Evolutionary conservation across 2,797 vertebrate genomes (phyloP), one percentile per base, ranked within the genome.

Genomic region (Xenops minutus): DNA sequence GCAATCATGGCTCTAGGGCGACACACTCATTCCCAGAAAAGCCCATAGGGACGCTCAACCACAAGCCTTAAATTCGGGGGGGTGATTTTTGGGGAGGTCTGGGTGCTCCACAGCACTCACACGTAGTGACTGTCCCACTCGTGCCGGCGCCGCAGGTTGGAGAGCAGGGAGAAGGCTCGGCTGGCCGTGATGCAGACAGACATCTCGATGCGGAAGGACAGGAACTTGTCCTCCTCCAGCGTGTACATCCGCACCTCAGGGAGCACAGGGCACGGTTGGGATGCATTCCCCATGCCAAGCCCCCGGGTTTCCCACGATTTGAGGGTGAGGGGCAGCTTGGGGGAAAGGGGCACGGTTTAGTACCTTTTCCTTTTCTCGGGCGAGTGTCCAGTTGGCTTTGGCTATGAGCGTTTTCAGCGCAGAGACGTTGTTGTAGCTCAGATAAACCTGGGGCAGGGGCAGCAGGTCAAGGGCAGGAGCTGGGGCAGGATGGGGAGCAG

Each of bases 391-490:
- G 98, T 98, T 98, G 19, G 97, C 98, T 94, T 98, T 99, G 94
- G 99, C 98, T 69, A 99, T 98, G 6, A 99, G 98, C 56, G 98
- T 98, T 98, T 99, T 99, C 95, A 99, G 98, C 0, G 99, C 99
- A 9, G 99, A 99, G 68, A 99, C 98, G 1, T 99, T 99, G 98
- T 99, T 99, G 97, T 99, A 99, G 98, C 99, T 99, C 96, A 99
- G 98, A 95, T 99, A 99, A 85, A 99, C 98, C 99, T 99, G 96
- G 16, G 92, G 44, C 14, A 29, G 76, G 61, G 56, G 32, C 51
- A 72, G 48, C 36, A 2, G 0, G 10, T 91, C 67, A 97, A 51
- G 54, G 32, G 39, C 17, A 26, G 52, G 49, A 29, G 3, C 55
- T 26, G 34, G 15, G 54, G 41, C 62, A 58, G 44, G 27, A 79